Conservation (phyloP, 2,797 vertebrate species). For the Sebastolobus altivelis region DNA sequence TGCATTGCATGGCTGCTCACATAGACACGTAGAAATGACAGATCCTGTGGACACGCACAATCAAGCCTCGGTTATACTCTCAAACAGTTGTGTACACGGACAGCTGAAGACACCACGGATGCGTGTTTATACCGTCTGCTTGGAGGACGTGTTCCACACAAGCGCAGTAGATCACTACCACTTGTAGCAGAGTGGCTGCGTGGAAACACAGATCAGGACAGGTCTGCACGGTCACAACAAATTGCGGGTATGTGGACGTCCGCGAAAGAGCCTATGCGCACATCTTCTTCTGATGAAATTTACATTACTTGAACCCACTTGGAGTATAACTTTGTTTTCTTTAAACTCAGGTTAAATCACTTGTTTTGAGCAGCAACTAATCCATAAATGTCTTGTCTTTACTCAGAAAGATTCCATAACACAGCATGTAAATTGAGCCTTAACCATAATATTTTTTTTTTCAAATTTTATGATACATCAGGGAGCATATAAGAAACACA, state of each 20-base stretch:
- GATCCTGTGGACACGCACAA: not conserved
- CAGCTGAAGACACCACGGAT: not conserved
- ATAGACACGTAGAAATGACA: not conserved
- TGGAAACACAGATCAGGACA: too few relatives aligned
- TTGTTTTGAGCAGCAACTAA: not conserved
- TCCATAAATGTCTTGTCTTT: constrained; percentile 1
- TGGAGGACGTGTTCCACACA: too few relatives aligned
- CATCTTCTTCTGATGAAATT: too few relatives aligned
- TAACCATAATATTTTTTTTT: not conserved
- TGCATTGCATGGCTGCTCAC: not conserved
- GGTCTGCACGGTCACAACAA: fast-evolving
- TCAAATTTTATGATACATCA: not conserved
- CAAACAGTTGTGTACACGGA: not conserved
- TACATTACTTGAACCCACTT: too few relatives aligned
- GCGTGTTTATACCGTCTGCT: too few relatives aligned
- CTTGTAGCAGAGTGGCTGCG: too few relatives aligned
- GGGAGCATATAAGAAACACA: not conserved
- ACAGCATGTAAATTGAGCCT: constrained; percentile 12
- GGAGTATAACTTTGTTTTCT: not conserved
- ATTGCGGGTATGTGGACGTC: too few relatives aligned
- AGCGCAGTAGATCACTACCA: too few relatives aligned
- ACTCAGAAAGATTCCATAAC: not conserved
- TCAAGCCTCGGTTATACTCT: not conserved
- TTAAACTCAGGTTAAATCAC: not conserved
- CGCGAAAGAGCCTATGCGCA: too few relatives aligned